Evolutionary conservation across 2,888 invertebrate genomes (phyloP).

Genomic region (Drosophila multiciliata): DNA sequence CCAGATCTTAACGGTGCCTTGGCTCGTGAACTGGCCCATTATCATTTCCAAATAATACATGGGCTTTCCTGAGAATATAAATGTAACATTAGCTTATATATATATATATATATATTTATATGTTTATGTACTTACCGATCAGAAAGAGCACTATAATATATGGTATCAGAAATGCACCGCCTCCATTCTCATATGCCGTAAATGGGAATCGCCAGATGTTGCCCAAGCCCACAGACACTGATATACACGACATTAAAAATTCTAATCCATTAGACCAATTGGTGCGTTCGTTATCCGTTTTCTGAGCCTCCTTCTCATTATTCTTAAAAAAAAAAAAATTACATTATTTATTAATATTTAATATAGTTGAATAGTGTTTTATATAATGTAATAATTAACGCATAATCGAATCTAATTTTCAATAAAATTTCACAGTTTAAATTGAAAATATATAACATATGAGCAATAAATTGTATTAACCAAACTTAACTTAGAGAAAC

Average conservation of each 20-base stretch:
- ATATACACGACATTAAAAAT: slow-evolving; percentile 91
- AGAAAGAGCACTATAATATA: slow-evolving; percentile 89
- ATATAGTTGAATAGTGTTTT: background rate
- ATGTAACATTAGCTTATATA: background rate
- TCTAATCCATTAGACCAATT: slow-evolving; percentile 87
- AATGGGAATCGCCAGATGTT: slow-evolving; percentile 90
- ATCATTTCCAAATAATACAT: slow-evolving; percentile 94
- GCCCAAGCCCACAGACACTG: slow-evolving; percentile 90
- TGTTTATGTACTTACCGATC: slow-evolving; percentile 84
- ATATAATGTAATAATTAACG: background rate
- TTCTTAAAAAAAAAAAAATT: slow-evolving; percentile 26
- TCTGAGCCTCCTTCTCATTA: slow-evolving; percentile 56
- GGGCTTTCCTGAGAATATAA: slow-evolving; percentile 87
- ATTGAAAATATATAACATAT: background rate
- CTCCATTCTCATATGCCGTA: slow-evolving; percentile 90
- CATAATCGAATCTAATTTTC: background rate
- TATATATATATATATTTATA: background rate
- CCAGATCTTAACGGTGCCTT: slow-evolving; percentile 91
- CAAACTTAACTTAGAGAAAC: background rate
- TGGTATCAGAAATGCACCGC: slow-evolving; percentile 90
- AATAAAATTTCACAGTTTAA: background rate
- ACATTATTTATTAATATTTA: background rate
- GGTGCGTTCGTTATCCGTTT: slow-evolving; percentile 33
- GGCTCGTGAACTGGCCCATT: slow-evolving; percentile 93
- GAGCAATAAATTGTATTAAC: background rate